phyloP scores from a whole-genome alignment of 1,140 invertebrate genomes.

The Armadillidium nasatum region DNA sequence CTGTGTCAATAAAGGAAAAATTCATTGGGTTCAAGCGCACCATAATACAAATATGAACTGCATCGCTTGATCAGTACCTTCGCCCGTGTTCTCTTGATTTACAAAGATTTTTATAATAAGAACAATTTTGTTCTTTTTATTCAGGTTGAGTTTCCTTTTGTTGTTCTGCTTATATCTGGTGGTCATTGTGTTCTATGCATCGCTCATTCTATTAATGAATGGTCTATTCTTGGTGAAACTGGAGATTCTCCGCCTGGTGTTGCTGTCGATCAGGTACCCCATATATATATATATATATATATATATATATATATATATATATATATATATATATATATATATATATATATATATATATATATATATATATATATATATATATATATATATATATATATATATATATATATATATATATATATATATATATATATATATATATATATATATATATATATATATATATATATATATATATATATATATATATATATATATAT shows the following conservation, averaged over 20 bases:
- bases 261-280: slow-evolving; percentile 73
- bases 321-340: slow-evolving; percentile 19
- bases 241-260: slow-evolving; percentile 87
- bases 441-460: background rate
- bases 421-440: too few species aligned
- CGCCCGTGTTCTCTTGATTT: too few species aligned
- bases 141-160: slow-evolving; percentile 79
- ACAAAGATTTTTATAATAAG: too few species aligned
- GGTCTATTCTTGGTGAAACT: slow-evolving; percentile 70
- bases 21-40: too few species aligned
- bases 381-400: too few species aligned
- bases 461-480: too few species aligned
- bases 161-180: slow-evolving; percentile 83
- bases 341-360: slow-evolving; percentile 16
- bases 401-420: too few species aligned
- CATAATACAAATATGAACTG: too few species aligned
- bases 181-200: slow-evolving; percentile 83
- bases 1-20: too few species aligned
- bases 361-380: slow-evolving; percentile 2
- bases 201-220: slow-evolving; percentile 68
- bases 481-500: too few species aligned
- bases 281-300: slow-evolving; percentile 12
- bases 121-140: too few species aligned
- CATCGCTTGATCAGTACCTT: too few species aligned
- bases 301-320: slow-evolving; percentile 16